Evolutionary conservation across 1,140 invertebrate genomes (phyloP).

Genomic region (Trichonephila inaurata): DNA sequence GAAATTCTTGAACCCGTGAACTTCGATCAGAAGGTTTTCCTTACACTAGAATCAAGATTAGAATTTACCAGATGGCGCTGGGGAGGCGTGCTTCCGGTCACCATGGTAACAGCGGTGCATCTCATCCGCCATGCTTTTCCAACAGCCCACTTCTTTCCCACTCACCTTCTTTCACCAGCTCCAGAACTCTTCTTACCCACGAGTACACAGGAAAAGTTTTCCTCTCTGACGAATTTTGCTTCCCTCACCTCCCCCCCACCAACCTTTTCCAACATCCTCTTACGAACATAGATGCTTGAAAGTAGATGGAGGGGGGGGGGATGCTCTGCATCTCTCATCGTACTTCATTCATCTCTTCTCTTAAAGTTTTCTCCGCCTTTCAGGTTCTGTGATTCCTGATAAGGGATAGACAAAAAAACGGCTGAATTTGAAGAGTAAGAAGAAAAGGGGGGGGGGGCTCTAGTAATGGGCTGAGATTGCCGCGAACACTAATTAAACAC

Average conservation of each 20-base stretch:
- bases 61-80: slow-evolving; percentile 56
- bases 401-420: slow-evolving; percentile 73
- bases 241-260: slow-evolving; percentile 8
- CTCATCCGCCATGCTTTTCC: slow-evolving; percentile 73
- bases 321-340: slow-evolving; percentile 60
- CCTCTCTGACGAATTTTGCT: slow-evolving; percentile 73
- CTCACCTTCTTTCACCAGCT: slow-evolving; percentile 69
- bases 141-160: slow-evolving; percentile 75
- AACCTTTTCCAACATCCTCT: slow-evolving; percentile 52
- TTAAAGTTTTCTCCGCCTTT: slow-evolving; percentile 77
- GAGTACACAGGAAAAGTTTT: slow-evolving; percentile 76
- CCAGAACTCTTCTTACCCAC: slow-evolving; percentile 76
- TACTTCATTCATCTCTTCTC: slow-evolving; percentile 76
- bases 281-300: slow-evolving; percentile 61
- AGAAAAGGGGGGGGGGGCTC: slow-evolving; percentile 70
- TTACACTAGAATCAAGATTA: not conserved
- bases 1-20: not conserved
- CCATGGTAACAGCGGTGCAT: slow-evolving; percentile 62
- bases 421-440: slow-evolving; percentile 73
- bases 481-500: slow-evolving; percentile 77
- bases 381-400: slow-evolving; percentile 77
- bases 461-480: slow-evolving; percentile 77
- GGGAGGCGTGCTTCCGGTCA: slow-evolving; percentile 40
- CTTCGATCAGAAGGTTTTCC: not conserved
- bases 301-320: slow-evolving; percentile 21